Evolutionary conservation across 2,888 invertebrate species (phyloP).

Genomic region (Pocota personata): DNA sequence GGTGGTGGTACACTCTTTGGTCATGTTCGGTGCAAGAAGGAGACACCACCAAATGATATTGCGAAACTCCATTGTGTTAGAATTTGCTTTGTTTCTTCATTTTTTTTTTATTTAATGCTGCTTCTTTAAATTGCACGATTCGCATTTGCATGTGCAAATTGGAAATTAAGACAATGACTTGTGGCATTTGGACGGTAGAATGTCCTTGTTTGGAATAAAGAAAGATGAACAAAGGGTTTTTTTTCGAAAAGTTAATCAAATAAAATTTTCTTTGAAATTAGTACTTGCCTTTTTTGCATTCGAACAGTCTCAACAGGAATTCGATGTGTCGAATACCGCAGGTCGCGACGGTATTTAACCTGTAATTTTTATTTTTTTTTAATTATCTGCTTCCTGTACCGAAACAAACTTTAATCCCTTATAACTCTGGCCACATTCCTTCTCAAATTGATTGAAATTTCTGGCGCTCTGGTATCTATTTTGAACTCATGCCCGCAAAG

Average conservation of each 20-base stretch:
- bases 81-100: not conserved
- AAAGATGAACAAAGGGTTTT: not conserved
- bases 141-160: conserved; percentile 47
- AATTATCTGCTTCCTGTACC: no score
- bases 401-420: no score
- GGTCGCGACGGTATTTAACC: no score
- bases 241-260: not conserved
- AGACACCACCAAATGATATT: conserved; percentile 7
- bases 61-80: conserved; percentile 21
- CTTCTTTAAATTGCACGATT: conserved; percentile 14
- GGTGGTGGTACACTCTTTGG: conserved; percentile 7
- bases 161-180: conserved; percentile 39
- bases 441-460: no score
- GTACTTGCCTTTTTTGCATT: not conserved
- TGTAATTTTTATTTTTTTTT: no score
- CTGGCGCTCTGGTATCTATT: no score
- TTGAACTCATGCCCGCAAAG: no score
- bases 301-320: no score
- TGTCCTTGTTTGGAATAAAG: not conserved
- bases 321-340: no score
- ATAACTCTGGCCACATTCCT: no score
- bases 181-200: not conserved
- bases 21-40: not conserved
- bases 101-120: not conserved
- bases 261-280: not conserved